phyloP scores from a whole-genome alignment of 2,797 vertebrate species.

The Arrhamphus sclerolepis region DNA sequence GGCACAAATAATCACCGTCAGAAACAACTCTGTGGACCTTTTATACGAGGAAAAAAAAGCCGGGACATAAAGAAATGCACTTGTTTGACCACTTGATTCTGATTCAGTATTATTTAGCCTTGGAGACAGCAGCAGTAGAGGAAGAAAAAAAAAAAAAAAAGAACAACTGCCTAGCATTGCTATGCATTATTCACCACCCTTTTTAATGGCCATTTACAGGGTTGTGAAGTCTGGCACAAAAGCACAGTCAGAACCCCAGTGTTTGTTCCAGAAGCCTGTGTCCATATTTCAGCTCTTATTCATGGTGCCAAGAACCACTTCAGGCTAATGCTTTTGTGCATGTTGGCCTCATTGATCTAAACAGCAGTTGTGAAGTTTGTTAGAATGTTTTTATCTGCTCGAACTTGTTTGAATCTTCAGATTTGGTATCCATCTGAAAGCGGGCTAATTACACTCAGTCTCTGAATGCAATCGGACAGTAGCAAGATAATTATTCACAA shows the following conservation, averaged over 20 bases:
- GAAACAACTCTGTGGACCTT: slow-evolving; percentile 19
- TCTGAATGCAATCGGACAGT: too few relatives aligned
- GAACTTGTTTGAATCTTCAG: background rate
- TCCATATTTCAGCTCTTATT: slow-evolving; percentile 36
- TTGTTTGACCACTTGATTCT: slow-evolving; percentile 39
- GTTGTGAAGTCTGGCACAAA: slow-evolving; percentile 47
- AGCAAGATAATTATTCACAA: too few relatives aligned
- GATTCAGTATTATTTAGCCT: slow-evolving; percentile 17
- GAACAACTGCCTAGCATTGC: slow-evolving; percentile 25
- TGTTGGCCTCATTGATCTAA: slow-evolving; percentile 17
- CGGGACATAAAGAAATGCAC: slow-evolving; percentile 26
- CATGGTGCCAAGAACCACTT: slow-evolving; percentile 39
- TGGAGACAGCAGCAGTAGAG: slow-evolving; percentile 9
- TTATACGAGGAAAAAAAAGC: slow-evolving; percentile 9
- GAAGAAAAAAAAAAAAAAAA: background rate
- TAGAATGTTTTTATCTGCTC: slow-evolving; percentile 7
- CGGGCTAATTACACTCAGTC: too few relatives aligned
- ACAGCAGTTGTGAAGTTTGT: slow-evolving; percentile 6
- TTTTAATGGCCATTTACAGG: slow-evolving; percentile 54
- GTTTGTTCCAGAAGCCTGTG: slow-evolving; percentile 44
- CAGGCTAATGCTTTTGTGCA: slow-evolving; percentile 23
- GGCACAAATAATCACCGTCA: slow-evolving; percentile 13
- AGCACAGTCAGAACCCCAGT: slow-evolving; percentile 11
- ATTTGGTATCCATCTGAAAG: background rate
- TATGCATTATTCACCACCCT: slow-evolving; percentile 43